Percentiles rank a stretch among this genome's conserved stretches.
Evolutionary conservation across 1,140 invertebrate species (phyloP).

Genomic region (Cotesia typhae): DNA sequence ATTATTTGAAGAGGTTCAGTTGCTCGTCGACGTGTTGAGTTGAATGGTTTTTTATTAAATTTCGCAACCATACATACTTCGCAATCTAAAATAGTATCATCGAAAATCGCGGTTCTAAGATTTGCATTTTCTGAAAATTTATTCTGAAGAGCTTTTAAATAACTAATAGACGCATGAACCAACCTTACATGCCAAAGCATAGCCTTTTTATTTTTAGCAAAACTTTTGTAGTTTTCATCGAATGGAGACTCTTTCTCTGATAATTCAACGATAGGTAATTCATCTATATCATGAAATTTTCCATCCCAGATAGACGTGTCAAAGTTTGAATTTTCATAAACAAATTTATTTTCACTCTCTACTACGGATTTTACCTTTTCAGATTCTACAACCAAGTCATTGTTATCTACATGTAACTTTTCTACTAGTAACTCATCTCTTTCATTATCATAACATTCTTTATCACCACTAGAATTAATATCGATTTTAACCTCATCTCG

Average conservation of each 20-base stretch:
- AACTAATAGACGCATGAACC: constrained; percentile 37
- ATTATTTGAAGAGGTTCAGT: constrained; percentile 37
- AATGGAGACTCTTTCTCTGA: constrained; percentile 22
- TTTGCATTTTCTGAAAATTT: constrained; percentile 30
- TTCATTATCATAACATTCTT: too few species aligned
- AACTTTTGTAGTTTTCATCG: constrained; percentile 26
- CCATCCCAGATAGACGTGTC: constrained; percentile 39
- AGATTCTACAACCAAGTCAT: background rate
- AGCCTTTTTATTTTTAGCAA: constrained; percentile 36
- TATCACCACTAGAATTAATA: background rate
- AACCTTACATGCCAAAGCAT: constrained; percentile 43
- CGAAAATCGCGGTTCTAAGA: constrained; percentile 30
- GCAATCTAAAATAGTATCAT: constrained; percentile 38
- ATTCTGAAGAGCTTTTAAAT: constrained; percentile 39
- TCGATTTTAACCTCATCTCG: background rate
- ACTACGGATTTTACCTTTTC: constrained; percentile 6
- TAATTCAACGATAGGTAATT: constrained; percentile 5
- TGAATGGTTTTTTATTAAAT: constrained; percentile 40
- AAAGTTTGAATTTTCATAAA: constrained; percentile 37
- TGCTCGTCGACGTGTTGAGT: constrained; percentile 27
- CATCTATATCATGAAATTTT: constrained; percentile 27
- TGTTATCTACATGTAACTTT: background rate
- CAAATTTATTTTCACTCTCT: constrained; percentile 13
- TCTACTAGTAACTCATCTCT: too few species aligned
- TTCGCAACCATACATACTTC: constrained; percentile 42